Conservation (phyloP, 2,113 vertebrate species). For the Cepphus grylle region DNA sequence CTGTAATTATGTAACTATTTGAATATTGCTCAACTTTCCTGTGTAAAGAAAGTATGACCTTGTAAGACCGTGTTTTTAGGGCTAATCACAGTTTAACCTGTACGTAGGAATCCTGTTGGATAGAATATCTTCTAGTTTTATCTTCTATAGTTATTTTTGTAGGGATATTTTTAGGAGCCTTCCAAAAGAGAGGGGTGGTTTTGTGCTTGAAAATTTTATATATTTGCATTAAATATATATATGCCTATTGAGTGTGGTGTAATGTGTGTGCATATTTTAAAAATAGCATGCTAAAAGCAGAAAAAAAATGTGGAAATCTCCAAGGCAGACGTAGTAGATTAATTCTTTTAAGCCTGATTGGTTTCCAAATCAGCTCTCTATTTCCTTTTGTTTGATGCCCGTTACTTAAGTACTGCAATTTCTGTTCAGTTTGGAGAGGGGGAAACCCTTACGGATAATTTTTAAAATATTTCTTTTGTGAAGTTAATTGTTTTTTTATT, state of each 20-base stretch:
- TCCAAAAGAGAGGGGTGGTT: background rate
- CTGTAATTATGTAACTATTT: background rate
- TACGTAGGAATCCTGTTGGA: background rate
- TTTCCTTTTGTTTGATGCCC: background rate
- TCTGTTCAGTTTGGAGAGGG: background rate
- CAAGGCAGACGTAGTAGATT: background rate
- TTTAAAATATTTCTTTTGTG: background rate
- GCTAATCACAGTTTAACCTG: background rate
- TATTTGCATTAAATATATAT: background rate
- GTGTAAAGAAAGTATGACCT: background rate
- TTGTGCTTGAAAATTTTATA: background rate
- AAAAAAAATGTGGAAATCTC: background rate
- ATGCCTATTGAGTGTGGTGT: background rate
- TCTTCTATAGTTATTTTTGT: background rate
- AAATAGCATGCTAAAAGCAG: background rate
- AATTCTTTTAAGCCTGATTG: background rate
- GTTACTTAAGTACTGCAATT: background rate
- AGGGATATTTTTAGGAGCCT: background rate
- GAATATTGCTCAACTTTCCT: background rate
- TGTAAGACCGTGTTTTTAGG: background rate
- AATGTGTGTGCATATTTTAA: background rate
- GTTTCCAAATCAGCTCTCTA: background rate
- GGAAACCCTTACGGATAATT: background rate
- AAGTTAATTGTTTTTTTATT: conserved; percentile 39
- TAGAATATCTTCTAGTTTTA: background rate